These are phyloP conservation scores for Stichopus chloronotus DNA, from an alignment of 35 echinoderm and acorn worm genomes.

Conservation along the genomic window DNA sequence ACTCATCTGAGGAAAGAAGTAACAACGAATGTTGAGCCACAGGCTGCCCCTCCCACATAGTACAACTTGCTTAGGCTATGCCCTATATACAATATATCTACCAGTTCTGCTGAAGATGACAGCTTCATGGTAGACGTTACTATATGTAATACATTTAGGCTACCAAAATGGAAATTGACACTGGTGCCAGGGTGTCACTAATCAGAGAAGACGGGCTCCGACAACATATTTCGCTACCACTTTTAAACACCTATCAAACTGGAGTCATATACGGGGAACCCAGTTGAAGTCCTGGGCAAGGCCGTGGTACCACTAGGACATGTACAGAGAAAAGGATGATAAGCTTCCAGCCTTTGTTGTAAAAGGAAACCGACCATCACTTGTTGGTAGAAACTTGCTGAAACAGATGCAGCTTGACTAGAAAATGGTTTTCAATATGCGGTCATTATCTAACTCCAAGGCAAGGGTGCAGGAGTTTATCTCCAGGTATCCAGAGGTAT, in stretches of 20 bases:
- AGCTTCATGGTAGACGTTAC: too few relatives aligned
- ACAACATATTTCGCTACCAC: background rate
- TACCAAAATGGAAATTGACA: conserved; percentile 20
- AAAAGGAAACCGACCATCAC: background rate
- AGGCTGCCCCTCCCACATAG: too few relatives aligned
- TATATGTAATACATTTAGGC: background rate
- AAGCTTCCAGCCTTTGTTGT: background rate
- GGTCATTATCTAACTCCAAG: background rate
- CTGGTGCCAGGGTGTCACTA: background rate
- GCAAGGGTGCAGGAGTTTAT: background rate
- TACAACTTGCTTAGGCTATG: too few relatives aligned
- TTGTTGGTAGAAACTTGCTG: conserved; percentile 1
- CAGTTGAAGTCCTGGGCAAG: background rate
- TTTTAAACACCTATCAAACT: background rate
- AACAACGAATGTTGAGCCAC: too few relatives aligned
- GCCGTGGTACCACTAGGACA: background rate
- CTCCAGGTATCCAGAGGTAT: background rate
- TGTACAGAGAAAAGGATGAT: background rate
- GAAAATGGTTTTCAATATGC: background rate
- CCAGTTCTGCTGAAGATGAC: too few relatives aligned
- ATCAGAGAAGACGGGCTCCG: background rate
- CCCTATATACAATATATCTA: too few relatives aligned
- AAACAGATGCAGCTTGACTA: background rate
- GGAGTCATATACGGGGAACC: background rate
- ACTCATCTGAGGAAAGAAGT: too few relatives aligned